Evolutionary conservation across 2,888 invertebrate genomes (phyloP), one percentile per base, ranked within the genome.

Genomic region (Orthosia cruda): DNA sequence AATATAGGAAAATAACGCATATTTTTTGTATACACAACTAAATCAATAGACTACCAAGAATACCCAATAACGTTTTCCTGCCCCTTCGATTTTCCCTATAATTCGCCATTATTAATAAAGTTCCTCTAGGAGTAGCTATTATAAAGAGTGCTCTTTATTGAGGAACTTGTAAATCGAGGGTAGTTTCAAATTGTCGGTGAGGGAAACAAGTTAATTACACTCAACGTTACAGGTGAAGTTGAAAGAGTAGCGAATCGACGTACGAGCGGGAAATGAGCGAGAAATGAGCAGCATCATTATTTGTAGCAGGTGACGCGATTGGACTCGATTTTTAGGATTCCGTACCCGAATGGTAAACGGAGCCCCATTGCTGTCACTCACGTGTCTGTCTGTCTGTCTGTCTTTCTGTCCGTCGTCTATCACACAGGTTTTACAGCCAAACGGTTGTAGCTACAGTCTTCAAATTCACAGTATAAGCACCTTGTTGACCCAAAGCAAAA

Each of bases 181-280:
- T 32, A 11, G 32, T 61, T 18, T 49, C 13, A 72, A 75, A 69
- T 58, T 72, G 65, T 18, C 61, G 68, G 62, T 13, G 49, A 50
- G 45, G 49, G 57, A 62, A 81, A 82, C 83, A 66, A 66, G 62
- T 62, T 81, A 68, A 77, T 72, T 82, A 66, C 54, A n/a, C 5
- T 58, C 23, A 49, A 47, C 65, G 57, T 50, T 66, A n/a, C n/a
- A 69, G 45, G 77, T 72, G 32, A 40, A 12, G 23, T 54, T 68
- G 15, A 58, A 55, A 49, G 23, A n/a, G 54, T 23, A 23, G 59
- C 49, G 52, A 2, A 32, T 23, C 4, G 54, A 55, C 12, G 11
- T 58, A 62, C 61, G 54, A 61, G 47, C 20, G n/a, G 5, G 16
- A 7, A 62, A 62, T 61, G 54, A 59, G 52, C 18, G 15, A 5